Base-by-base conservation (phyloP, 2,113 vertebrate species). In the Petroica traversi region DNA sequence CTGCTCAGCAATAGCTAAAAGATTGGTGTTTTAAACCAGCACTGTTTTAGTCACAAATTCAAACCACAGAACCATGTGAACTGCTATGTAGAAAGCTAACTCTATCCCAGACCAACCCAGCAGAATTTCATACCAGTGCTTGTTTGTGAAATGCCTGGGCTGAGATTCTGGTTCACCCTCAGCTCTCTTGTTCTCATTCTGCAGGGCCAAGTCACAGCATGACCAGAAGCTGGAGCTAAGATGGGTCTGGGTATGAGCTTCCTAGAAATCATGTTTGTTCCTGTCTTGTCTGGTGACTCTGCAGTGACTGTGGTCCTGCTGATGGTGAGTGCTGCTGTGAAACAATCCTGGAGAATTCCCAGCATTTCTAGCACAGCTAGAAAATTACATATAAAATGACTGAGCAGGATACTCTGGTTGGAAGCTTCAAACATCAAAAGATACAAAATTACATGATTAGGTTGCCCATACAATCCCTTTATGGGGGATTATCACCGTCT, bases 381-480 rank as follows among this genome's bases (percentile, higher is more conserved):
- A 63, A 88, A 83, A 83, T 62, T 10, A 34, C 12, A 51, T 22
- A 12, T 23, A 22, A 62, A 92, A 46, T 25, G 23, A 5, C 38
- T 3, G 5, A 62, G 67, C 49, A 58, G 31, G 78, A 79, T 31
- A 36, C 8, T 28, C 19, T 41, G 29, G 18, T 38, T 73, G 58
- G 54, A 88, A 86, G n/a, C 17, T 64, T 83, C 74, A 73, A 77
- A 71, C 5, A 6, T 29, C 24, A 48, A 63, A 89, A 57, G 19
- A 29, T 24, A 45, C 2, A 36, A 84, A 87, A 62, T 81, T 6
- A 43, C 6, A 28, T 12, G 0, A 79, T 61, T 68, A 58, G 10
- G 14, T 58, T 95, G 33, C 29, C 54, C 51, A 23, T 58, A 19
- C 1, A 6, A 48, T 76, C 18, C 18, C 16, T 0, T 0, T 51